Conservation (phyloP, 2,797 vertebrate genomes). For the Scolopax rusticola region DNA sequence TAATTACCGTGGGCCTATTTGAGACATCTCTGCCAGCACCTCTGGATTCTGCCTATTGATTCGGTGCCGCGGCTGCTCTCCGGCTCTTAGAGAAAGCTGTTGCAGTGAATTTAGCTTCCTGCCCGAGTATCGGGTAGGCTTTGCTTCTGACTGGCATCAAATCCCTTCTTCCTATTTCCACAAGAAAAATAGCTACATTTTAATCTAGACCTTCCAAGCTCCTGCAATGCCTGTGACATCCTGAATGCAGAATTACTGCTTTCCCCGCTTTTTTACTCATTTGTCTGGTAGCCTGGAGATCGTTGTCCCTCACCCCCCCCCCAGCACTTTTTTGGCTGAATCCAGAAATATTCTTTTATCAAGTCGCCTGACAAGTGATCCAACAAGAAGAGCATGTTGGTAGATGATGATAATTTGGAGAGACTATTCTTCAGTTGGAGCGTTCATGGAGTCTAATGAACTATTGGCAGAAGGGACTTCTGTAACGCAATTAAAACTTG, state of each 20-base stretch:
- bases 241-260: constrained; percentile 53
- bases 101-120: constrained; percentile 75
- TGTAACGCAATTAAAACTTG: constrained; percentile 45
- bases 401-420: constrained; percentile 49
- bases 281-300: constrained; percentile 59
- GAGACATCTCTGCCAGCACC: constrained; percentile 61
- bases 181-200: constrained; percentile 54
- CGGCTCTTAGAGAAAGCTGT: constrained; percentile 59
- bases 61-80: constrained; percentile 45
- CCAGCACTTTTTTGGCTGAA: neutral
- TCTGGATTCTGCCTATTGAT: constrained; percentile 73
- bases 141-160: constrained; percentile 67
- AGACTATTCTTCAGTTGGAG: constrained; percentile 22
- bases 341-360: constrained; percentile 36
- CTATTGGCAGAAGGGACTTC: constrained; percentile 43
- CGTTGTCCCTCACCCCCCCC: neutral
- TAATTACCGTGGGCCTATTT: constrained; percentile 73
- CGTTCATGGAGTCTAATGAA: constrained; percentile 48
- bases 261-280: constrained; percentile 47
- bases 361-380: constrained; percentile 33
- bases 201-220: constrained; percentile 58
- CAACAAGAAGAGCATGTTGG: constrained; percentile 37
- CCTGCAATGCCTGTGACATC: constrained; percentile 53
- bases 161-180: constrained; percentile 61
- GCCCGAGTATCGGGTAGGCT: constrained; percentile 65